Conservation (phyloP, 2,888 invertebrate species). For the Strigamia maritima region DNA sequence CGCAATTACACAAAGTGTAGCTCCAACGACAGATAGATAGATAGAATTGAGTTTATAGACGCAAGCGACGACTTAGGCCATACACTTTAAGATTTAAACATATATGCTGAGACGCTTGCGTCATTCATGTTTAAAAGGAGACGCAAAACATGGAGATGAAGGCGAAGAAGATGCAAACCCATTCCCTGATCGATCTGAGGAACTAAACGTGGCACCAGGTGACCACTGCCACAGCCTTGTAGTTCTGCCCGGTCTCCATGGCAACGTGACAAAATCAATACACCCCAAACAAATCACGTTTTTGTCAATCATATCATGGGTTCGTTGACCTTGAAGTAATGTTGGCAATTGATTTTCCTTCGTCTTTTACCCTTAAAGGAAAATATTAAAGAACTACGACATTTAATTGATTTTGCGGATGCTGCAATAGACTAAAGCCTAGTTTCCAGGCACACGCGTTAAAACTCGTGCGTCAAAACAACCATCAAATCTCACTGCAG, state of each 20-base stretch:
- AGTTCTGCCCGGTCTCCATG: background rate
- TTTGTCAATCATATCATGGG: conserved; percentile 11
- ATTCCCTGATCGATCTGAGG: conserved; percentile 11
- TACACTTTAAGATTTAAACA: background rate
- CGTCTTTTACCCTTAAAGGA: no score
- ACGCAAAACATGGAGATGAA: conserved; percentile 11
- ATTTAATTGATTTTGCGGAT: no score
- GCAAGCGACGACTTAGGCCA: no score
- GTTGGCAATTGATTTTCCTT: background rate
- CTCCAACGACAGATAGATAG: no score
- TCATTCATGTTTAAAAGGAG: conserved; percentile 17
- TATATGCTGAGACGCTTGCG: no score
- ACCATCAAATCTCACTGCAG: no score
- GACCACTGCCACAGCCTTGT: conserved; percentile 2
- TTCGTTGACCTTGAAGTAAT: conserved; percentile 21
- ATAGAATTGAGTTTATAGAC: no score
- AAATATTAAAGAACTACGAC: no score
- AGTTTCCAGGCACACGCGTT: no score
- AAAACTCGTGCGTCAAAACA: no score
- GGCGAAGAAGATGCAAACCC: conserved; percentile 3
- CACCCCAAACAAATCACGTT: conserved; percentile 21
- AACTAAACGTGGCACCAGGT: conserved; percentile 16
- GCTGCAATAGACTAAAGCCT: no score
- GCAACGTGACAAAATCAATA: conserved; percentile 3
- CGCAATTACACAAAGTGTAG: no score